Evolutionary conservation across 2,797 vertebrate genomes (phyloP), one percentile per base, ranked within the genome.

Genomic region (Melanotaenia maccullochi): DNA sequence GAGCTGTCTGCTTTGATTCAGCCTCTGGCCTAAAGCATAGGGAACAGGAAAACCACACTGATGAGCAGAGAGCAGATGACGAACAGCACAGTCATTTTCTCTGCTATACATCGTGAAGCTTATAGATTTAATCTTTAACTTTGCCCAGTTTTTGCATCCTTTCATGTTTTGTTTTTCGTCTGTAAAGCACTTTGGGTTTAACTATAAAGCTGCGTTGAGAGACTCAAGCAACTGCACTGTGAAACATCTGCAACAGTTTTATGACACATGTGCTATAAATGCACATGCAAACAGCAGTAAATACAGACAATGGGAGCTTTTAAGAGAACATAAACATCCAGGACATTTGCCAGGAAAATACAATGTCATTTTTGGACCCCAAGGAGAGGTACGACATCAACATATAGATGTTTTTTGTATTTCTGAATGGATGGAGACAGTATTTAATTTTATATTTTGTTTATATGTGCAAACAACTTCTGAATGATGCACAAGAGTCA

Each of bases 1-100:
- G 87, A 87, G 83, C 77, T 75, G 84, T 75, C 81, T 73, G 84
- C 65, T 24, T 20, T n/a, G 57, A 75, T 82, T 66, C 69, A 63
- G 47, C 71, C 64, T 59, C 57, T 59, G 35, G 78, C 79, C 77
- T 1, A 58, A 25, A 62, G 81, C 60, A 0, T 42, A 66, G 72
- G 87, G 62, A 68, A 65, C 40, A 5, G 22, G 44, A 44, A 64
- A 72, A 78, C 72, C 74, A 24, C 51, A 0, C 77, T 24, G 47
- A 68, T 51, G 20, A 76, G 72, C 79, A 68, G 62, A 61, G 65
- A 72, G 66, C 75, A 85, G 70, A 79, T 66, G 65, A 76, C 2
- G n/a, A 77, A 40, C 63, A n/a, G 8, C 5, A 8, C 60, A 35
- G 62, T 7, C 49, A 59, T 68, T 44, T 44, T 5, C 18, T 18